These are phyloP conservation scores for Bacillus rossius DNA, from an alignment of 1,140 invertebrate species.

Conservation along the genomic window DNA sequence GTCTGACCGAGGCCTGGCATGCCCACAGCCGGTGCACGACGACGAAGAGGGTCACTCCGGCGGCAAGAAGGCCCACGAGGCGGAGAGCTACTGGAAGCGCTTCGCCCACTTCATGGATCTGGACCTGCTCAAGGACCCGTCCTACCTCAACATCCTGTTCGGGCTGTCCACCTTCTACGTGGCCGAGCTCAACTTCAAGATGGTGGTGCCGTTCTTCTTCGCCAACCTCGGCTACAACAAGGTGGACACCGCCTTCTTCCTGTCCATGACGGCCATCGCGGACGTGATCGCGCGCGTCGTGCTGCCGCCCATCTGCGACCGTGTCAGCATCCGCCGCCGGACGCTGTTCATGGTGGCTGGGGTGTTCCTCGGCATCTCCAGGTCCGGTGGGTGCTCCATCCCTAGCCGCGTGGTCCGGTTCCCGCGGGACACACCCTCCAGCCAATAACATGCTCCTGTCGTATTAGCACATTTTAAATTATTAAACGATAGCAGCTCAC, in stretches of 20 bases:
- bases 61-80: not conserved
- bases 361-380: slow-evolving; percentile 57
- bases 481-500: no score
- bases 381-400: slow-evolving; percentile 55
- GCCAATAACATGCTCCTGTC: no score
- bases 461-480: no score
- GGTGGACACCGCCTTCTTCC: slow-evolving; percentile 58
- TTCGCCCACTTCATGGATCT: slow-evolving; percentile 49
- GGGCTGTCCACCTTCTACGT: slow-evolving; percentile 66
- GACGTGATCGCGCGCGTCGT: slow-evolving; percentile 63
- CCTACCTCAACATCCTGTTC: slow-evolving; percentile 62
- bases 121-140: slow-evolving; percentile 55
- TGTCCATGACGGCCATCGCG: slow-evolving; percentile 63
- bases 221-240: slow-evolving; percentile 56
- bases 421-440: no score
- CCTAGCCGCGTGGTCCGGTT: no score
- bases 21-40: no score
- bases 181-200: slow-evolving; percentile 67
- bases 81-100: slow-evolving; percentile 6
- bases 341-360: slow-evolving; percentile 60
- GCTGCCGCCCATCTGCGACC: slow-evolving; percentile 64
- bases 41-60: no score
- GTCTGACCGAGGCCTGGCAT: no score
- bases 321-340: slow-evolving; percentile 57
- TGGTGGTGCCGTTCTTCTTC: slow-evolving; percentile 69